Percentiles rank a stretch among this genome's conserved stretches.
Conservation (phyloP, 2,113 vertebrate genomes). For the Hippocampus mohnikei region DNA sequence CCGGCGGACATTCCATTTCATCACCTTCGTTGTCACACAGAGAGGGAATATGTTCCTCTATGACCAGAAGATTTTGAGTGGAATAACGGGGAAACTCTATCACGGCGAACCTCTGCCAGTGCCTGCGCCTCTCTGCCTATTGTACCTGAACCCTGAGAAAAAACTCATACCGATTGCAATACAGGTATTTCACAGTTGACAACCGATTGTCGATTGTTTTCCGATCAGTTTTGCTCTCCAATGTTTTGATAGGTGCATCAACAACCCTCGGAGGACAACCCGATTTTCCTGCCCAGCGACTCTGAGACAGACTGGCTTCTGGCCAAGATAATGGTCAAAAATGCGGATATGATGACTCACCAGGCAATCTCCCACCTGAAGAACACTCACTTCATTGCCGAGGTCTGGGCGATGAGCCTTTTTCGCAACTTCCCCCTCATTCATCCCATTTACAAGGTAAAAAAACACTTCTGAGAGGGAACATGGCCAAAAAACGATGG, state of each 20-base stretch:
- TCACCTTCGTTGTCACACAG: constrained; percentile 41
- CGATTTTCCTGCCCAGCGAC: constrained; percentile 74
- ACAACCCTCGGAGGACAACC: constrained; percentile 47
- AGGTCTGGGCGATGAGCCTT: constrained; percentile 62
- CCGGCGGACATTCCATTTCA: background rate
- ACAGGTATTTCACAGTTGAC: constrained; percentile 57
- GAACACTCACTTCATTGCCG: constrained; percentile 66
- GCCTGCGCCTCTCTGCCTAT: constrained; percentile 64
- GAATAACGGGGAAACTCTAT: constrained; percentile 38
- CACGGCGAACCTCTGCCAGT: constrained; percentile 46
- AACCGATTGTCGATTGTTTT: background rate
- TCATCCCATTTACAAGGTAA: constrained; percentile 76
- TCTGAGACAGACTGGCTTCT: constrained; percentile 69
- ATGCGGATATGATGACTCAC: constrained; percentile 59
- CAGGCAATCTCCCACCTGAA: constrained; percentile 64
- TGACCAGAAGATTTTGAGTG: constrained; percentile 72
- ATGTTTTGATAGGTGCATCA: constrained; percentile 44
- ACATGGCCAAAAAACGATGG: too few relatives aligned
- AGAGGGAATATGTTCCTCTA: constrained; percentile 78
- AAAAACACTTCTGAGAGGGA: too few relatives aligned
- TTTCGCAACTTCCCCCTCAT: constrained; percentile 65
- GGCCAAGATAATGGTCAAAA: constrained; percentile 73
- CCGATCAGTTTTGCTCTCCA: background rate
- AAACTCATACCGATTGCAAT: constrained; percentile 73
- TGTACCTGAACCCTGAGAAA: constrained; percentile 60